Percentiles rank a stretch among this genome's conserved stretches.
Evolutionary conservation across 2,113 vertebrate genomes (phyloP).

Genomic region (Phalacrocorax pelagicus): DNA sequence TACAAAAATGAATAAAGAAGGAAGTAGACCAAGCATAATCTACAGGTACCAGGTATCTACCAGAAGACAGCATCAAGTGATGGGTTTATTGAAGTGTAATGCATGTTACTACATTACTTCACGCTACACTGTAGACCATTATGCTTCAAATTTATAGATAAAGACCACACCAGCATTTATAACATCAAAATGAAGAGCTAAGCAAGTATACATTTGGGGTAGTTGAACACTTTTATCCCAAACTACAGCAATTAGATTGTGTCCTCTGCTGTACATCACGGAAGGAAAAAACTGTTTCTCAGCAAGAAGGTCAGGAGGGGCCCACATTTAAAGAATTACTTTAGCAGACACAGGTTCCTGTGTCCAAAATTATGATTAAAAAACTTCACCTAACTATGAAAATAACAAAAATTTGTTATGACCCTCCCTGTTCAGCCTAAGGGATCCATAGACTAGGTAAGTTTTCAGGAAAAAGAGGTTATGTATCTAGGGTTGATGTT

Average conservation of each 20-base stretch:
- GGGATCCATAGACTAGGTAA: not conserved
- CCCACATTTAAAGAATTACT: not conserved
- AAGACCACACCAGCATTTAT: not conserved
- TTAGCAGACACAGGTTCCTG: not conserved
- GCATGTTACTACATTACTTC: not conserved
- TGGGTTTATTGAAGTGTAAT: not conserved
- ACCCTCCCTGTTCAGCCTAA: not conserved
- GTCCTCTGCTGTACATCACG: not conserved
- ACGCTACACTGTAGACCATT: not conserved
- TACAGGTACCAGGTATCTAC: not conserved
- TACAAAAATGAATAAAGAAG: not conserved
- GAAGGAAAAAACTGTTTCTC: not conserved
- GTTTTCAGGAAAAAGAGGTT: not conserved
- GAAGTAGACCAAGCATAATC: not conserved
- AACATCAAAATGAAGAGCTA: not conserved
- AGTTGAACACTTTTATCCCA: not conserved
- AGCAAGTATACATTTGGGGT: not conserved
- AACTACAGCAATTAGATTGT: not conserved
- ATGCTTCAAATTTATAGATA: not conserved
- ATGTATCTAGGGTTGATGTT: not conserved
- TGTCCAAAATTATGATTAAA: not conserved
- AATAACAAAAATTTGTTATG: not conserved
- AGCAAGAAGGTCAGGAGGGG: not conserved
- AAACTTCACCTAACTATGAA: not conserved
- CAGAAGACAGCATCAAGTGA: not conserved